Evolutionary conservation across 2,888 invertebrate species (phyloP).

Genomic region (Meganola albula): DNA sequence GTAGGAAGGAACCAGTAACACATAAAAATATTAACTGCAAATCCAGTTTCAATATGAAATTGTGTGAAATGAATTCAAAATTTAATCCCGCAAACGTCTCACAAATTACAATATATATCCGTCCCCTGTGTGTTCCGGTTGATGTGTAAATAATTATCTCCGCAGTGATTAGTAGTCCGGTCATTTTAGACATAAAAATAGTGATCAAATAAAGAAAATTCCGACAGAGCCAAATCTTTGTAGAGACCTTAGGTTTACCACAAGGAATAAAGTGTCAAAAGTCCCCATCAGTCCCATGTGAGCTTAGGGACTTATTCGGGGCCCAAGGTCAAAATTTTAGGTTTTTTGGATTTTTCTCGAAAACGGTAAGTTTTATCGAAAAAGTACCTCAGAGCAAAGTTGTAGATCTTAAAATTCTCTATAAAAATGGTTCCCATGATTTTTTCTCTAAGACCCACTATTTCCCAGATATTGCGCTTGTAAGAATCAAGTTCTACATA

Average conservation of each 20-base stretch:
- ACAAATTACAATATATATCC: no score
- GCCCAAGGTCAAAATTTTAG: slow-evolving; percentile 14
- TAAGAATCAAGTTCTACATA: slow-evolving; percentile 13
- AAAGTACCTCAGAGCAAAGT: slow-evolving; percentile 14
- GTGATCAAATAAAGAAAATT: slow-evolving; percentile 15
- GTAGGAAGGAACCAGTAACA: no score
- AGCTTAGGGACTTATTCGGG: slow-evolving; percentile 11
- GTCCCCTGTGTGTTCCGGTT: no score
- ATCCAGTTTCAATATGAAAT: no score
- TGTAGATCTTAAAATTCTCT: slow-evolving; percentile 18
- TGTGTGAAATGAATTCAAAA: no score
- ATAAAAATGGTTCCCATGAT: slow-evolving; percentile 12
- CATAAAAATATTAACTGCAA: no score
- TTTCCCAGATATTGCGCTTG: slow-evolving; percentile 13
- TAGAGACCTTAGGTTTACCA: slow-evolving; percentile 11
- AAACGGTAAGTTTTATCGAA: slow-evolving; percentile 16
- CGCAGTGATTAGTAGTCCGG: no score
- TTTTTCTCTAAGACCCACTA: slow-evolving; percentile 15
- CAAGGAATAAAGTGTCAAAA: slow-evolving; percentile 11
- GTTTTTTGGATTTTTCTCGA: slow-evolving; percentile 17
- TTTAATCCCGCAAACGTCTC: no score
- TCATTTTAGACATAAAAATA: slow-evolving; percentile 15
- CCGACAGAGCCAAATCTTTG: slow-evolving; percentile 15
- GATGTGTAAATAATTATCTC: no score
- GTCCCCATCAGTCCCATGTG: slow-evolving; percentile 17